Evolutionary conservation across 2,113 vertebrate genomes (phyloP), one percentile per base, ranked within the genome.

Genomic region (Pseudorhombus dupliciocellatus): DNA sequence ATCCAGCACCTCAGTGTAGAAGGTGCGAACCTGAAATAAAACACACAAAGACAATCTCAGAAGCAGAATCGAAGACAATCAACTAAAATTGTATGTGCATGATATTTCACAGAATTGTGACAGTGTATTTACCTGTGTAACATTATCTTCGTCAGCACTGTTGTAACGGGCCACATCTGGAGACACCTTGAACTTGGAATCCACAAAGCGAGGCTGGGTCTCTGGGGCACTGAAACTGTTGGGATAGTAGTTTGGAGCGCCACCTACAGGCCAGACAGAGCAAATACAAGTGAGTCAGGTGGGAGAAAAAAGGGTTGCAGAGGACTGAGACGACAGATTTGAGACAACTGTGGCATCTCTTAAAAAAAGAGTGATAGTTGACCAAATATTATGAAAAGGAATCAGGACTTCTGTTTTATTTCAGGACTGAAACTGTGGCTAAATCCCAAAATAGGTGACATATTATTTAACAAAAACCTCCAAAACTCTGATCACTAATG

Each of bases 171-270:
- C 84, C 60, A 96, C 95, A 0, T 98, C 96, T 0, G 88, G 75
- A 0, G 95, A 94, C 28, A 80, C 80, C 0, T 0, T 58, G 61
- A 65, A 16, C 10, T 34, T 66, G 0, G 93, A 92, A 83, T 98
- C 95, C 67, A 89, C 54, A 8, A 84, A 81, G 0, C 0, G 0
- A 0, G 62, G 89, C 77, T 96, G 95, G 1, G 81, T 82, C 0
- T 96, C 93, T 0, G 98, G 96, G 1, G 95, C 96, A 6, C 92
- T 93, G 80, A 99, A 99, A 89, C 97, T 99, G 83, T 99, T 99
- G 16, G 98, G 97, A 44, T 91, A 98, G 83, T 99, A 99, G 84
- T 99, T 99, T 9, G 98, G 98, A 37, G 96, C 95, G 2, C 97
- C 97, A 70, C 96, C 98, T 99, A 61, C 21, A 73, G 77, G 66